These are phyloP conservation scores for Sprattus sprattus DNA, from an alignment of 2,113 vertebrate species.

Conservation along the genomic window DNA sequence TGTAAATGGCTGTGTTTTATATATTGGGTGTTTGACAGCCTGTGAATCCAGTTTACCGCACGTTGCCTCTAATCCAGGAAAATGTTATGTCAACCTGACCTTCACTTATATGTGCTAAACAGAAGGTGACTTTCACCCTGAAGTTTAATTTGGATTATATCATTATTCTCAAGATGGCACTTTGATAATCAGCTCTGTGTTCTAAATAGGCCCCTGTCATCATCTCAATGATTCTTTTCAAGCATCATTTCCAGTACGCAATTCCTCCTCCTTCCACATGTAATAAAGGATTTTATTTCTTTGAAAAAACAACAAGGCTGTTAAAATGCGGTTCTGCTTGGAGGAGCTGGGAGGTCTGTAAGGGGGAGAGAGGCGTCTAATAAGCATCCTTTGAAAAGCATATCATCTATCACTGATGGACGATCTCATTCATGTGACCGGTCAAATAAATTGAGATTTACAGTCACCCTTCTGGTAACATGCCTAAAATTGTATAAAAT, in stretches of 20 bases:
- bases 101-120: conserved; percentile 21
- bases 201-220: conserved; percentile 15
- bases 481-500: not conserved
- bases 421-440: not conserved
- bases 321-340: not conserved
- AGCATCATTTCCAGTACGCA: conserved; percentile 6
- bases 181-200: not conserved
- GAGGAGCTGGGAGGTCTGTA: not conserved
- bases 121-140: conserved; percentile 37
- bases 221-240: conserved; percentile 20
- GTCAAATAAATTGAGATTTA: not conserved
- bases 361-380: not conserved
- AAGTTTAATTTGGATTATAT: conserved; percentile 31
- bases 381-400: not conserved
- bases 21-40: not conserved
- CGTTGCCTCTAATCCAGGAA: not conserved
- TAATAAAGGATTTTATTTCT: conserved; percentile 1
- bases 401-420: not conserved
- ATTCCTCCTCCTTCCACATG: conserved; percentile 2
- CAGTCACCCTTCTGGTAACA: not conserved
- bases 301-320: not conserved
- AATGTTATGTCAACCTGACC: not conserved
- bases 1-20: not conserved
- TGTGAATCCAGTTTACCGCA: not conserved
- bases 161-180: not conserved